phyloP scores from a whole-genome alignment of 2,113 vertebrate genomes.

The Ovis canadensis region DNA sequence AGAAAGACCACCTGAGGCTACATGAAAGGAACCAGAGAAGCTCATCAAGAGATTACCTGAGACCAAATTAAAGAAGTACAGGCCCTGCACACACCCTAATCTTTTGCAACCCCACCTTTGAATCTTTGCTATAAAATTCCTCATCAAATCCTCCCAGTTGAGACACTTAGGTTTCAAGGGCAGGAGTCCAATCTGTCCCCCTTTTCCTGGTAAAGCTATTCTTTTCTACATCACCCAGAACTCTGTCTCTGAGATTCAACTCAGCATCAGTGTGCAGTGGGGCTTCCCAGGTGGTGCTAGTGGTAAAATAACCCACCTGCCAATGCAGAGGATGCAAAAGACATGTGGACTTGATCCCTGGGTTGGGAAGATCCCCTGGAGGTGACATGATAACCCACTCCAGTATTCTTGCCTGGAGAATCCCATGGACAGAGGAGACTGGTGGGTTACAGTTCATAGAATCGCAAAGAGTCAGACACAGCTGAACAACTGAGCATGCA shows the following conservation, averaged over 20 bases:
- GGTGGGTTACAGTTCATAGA: neutral
- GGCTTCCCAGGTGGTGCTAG: neutral
- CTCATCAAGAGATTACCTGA: neutral
- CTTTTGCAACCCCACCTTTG: neutral
- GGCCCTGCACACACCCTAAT: neutral
- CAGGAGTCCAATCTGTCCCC: neutral
- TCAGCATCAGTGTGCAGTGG: neutral
- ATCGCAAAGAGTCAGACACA: neutral
- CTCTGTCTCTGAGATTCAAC: neutral
- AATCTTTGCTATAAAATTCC: neutral
- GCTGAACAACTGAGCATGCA: neutral
- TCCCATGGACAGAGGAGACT: neutral
- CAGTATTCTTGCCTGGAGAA: neutral
- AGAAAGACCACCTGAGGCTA: neutral
- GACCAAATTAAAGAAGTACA: neutral
- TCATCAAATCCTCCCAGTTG: neutral
- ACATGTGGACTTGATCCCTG: rapidly evolving
- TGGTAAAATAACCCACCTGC: neutral
- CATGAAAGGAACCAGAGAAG: neutral
- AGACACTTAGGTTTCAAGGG: neutral
- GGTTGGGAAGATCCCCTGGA: neutral
- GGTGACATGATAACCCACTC: neutral
- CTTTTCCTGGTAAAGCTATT: neutral
- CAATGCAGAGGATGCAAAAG: neutral
- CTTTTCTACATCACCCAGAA: neutral